A percentile compares a stretch with the other conserved stretches of the same genome.
Evolutionary conservation across 2,888 invertebrate species (phyloP).

Genomic region (Mallateleia sp.): DNA sequence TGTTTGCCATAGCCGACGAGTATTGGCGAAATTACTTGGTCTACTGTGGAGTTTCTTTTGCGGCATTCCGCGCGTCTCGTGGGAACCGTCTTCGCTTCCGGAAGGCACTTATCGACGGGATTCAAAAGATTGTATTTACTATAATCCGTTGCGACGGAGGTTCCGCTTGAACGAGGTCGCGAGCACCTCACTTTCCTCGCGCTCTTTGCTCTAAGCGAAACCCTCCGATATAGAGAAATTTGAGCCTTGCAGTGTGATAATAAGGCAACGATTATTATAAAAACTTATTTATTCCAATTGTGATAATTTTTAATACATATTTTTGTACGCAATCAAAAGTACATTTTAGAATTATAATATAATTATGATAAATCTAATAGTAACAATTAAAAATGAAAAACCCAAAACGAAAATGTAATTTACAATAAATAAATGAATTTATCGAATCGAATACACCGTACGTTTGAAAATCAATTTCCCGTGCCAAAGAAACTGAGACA

Average conservation of each 20-base stretch:
- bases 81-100: constrained; percentile 55
- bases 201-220: constrained; percentile 4
- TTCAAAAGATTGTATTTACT: constrained; percentile 63
- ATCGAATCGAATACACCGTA: too few species aligned
- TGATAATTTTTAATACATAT: too few species aligned
- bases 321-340: too few species aligned
- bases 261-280: not conserved
- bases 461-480: too few species aligned
- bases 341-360: too few species aligned
- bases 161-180: constrained; percentile 49
- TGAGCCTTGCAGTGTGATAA: not conserved
- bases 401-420: too few species aligned
- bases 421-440: too few species aligned
- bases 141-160: constrained; percentile 43
- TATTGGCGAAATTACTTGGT: constrained; percentile 82
- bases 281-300: too few species aligned
- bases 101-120: constrained; percentile 55
- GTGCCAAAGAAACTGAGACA: too few species aligned
- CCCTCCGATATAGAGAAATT: not conserved
- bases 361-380: too few species aligned
- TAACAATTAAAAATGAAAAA: too few species aligned
- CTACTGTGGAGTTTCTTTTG: constrained; percentile 43
- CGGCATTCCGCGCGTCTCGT: constrained; percentile 51
- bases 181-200: constrained; percentile 28
- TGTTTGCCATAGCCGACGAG: constrained; percentile 80